These are phyloP conservation scores for Acropora tenuis DNA, from an alignment of 64 coral and sea anemone species.

Conservation along the genomic window DNA sequence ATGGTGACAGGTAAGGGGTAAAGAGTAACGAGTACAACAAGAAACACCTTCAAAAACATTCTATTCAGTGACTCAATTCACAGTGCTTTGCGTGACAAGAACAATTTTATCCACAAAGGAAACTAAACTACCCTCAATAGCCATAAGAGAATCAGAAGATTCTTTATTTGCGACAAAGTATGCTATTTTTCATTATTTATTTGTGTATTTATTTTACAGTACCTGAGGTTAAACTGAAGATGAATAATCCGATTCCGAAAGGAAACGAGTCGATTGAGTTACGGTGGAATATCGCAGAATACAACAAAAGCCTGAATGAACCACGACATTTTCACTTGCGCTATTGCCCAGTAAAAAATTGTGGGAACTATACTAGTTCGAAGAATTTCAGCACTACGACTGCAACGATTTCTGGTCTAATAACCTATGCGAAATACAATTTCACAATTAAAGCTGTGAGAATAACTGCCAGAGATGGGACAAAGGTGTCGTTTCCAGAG, in stretches of 20 bases:
- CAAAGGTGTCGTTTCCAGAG: neutral
- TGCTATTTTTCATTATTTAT: no score
- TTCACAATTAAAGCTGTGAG: neutral
- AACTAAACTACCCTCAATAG: no score
- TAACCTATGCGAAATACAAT: neutral
- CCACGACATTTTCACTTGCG: neutral
- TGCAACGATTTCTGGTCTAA: neutral
- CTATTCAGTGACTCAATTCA: no score
- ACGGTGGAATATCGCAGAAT: neutral
- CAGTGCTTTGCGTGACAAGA: no score
- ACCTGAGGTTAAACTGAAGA: neutral
- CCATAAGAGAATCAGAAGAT: no score
- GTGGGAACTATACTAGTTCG: no score
- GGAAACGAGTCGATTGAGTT: neutral
- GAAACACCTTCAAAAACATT: no score
- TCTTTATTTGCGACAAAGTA: no score
- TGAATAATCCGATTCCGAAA: fast-evolving
- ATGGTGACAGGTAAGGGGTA: no score
- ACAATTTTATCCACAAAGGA: no score
- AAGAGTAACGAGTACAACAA: no score
- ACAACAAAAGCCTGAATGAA: neutral
- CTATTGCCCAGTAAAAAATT: neutral
- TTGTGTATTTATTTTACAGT: neutral
- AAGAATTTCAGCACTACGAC: neutral
- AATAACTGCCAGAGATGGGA: neutral